phyloP scores from a whole-genome alignment of 2,113 vertebrate species.

The Sinocyclocheilus grahami region DNA sequence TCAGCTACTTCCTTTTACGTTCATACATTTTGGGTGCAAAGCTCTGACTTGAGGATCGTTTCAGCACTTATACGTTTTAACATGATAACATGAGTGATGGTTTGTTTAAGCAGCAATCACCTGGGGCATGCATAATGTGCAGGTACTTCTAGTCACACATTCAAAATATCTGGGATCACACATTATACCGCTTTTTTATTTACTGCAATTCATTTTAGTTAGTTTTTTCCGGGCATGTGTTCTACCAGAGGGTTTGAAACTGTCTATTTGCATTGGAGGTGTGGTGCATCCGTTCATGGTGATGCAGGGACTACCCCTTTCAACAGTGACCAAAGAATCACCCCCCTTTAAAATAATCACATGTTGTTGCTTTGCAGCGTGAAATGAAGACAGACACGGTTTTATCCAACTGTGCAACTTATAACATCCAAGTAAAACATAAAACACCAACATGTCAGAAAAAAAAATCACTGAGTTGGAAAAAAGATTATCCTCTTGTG shows the following conservation, averaged over 20 bases:
- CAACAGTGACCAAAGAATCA: constrained; percentile 26
- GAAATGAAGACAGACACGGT: too few relatives aligned
- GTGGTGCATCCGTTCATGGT: constrained; percentile 58
- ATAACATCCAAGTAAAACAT: too few relatives aligned
- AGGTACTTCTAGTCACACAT: not conserved
- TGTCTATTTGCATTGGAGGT: constrained; percentile 71
- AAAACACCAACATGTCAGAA: too few relatives aligned
- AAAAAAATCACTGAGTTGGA: too few relatives aligned
- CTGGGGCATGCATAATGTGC: not conserved
- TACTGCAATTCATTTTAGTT: too few relatives aligned
- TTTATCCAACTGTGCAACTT: too few relatives aligned
- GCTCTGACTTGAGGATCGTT: not conserved
- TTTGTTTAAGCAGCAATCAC: not conserved
- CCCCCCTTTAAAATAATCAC: too few relatives aligned
- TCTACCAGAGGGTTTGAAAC: not conserved
- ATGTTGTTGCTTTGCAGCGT: too few relatives aligned
- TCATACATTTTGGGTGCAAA: not conserved
- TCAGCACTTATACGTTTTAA: too few relatives aligned
- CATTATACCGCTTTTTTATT: too few relatives aligned
- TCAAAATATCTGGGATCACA: not conserved
- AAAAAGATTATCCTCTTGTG: too few relatives aligned
- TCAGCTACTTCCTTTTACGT: not conserved
- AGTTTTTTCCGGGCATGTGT: not conserved
- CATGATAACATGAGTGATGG: too few relatives aligned
- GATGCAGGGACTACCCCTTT: constrained; percentile 65